Conservation (phyloP, 2,888 invertebrate genomes). For the Tanaodytes sp. region DNA sequence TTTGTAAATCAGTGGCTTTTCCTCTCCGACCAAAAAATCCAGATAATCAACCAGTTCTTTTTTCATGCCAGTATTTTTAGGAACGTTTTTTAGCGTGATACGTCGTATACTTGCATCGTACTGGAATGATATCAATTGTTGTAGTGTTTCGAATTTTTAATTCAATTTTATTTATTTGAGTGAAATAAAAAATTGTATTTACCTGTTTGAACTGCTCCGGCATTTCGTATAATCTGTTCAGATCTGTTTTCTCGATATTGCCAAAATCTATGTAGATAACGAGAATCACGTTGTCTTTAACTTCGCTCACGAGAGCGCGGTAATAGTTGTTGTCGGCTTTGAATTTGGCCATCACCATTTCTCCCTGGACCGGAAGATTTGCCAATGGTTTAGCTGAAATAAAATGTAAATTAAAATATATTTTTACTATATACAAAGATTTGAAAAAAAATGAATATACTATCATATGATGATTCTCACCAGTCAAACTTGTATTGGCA, state of each 20-base stretch:
- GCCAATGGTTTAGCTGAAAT: slow-evolving; percentile 58
- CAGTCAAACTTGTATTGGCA: slow-evolving; percentile 60
- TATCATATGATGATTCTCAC: slow-evolving; percentile 51
- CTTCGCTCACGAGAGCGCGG: slow-evolving; percentile 64
- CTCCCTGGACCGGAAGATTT: slow-evolving; percentile 59
- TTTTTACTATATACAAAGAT: too few species aligned
- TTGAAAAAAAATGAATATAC: too few species aligned
- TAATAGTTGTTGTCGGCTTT: slow-evolving; percentile 65
- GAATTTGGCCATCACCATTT: slow-evolving; percentile 65
- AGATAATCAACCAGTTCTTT: slow-evolving; percentile 61
- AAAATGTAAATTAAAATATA: too few species aligned
- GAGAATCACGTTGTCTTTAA: slow-evolving; percentile 48
- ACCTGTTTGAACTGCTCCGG: slow-evolving; percentile 62
- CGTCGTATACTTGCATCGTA: slow-evolving; percentile 54
- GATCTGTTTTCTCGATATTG: slow-evolving; percentile 59
- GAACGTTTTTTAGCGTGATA: slow-evolving; percentile 59
- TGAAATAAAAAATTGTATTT: slow-evolving; percentile 17
- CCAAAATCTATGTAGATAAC: slow-evolving; percentile 69
- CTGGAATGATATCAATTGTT: slow-evolving; percentile 35
- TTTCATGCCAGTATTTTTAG: slow-evolving; percentile 56
- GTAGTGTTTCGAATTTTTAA: too few species aligned
- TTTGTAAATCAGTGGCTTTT: slow-evolving; percentile 58
- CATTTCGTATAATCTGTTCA: slow-evolving; percentile 59
- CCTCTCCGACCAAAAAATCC: slow-evolving; percentile 54
- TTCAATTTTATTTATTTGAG: neutral